These are phyloP conservation scores for Phenganax marumi DNA, from an alignment of 92 coral and sea anemone genomes.

Conservation along the genomic window DNA sequence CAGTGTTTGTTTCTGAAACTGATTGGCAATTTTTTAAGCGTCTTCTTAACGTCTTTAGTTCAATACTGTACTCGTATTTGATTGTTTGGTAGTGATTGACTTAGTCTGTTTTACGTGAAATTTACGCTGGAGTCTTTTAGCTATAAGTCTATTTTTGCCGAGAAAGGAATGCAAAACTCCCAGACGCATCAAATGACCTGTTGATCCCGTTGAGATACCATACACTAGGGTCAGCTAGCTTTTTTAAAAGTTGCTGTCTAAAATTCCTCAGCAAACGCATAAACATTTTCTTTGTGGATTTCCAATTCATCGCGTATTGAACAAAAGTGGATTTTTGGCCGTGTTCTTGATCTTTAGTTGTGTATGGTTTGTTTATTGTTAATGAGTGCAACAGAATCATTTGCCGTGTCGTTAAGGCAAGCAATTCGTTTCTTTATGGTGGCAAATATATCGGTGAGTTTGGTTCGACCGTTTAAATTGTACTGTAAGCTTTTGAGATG, in stretches of 20 bases:
- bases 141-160: neutral
- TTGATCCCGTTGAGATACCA: slow-evolving; percentile 17
- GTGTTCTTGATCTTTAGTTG: neutral
- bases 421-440: slow-evolving; percentile 23
- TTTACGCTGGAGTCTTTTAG: neutral
- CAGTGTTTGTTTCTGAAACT: too few species aligned
- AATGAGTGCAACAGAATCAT: slow-evolving; percentile 29
- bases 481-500: neutral
- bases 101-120: neutral
- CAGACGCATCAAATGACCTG: slow-evolving; percentile 37
- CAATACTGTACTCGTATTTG: neutral
- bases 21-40: too few species aligned
- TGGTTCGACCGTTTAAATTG: neutral
- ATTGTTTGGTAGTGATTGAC: neutral
- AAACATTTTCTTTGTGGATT: neutral
- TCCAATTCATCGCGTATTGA: neutral
- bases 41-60: neutral
- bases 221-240: slow-evolving; percentile 1
- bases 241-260: slow-evolving; percentile 13
- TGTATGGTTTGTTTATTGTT: slow-evolving; percentile 4
- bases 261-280: neutral
- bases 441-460: slow-evolving; percentile 19
- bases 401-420: slow-evolving; percentile 8
- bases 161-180: slow-evolving; percentile 26
- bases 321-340: neutral